Percentiles rank a stretch among this genome's conserved stretches.
These are phyloP conservation scores for Cavia porcellus DNA, from an alignment of 2,113 vertebrate genomes.

Conservation along the genomic window DNA sequence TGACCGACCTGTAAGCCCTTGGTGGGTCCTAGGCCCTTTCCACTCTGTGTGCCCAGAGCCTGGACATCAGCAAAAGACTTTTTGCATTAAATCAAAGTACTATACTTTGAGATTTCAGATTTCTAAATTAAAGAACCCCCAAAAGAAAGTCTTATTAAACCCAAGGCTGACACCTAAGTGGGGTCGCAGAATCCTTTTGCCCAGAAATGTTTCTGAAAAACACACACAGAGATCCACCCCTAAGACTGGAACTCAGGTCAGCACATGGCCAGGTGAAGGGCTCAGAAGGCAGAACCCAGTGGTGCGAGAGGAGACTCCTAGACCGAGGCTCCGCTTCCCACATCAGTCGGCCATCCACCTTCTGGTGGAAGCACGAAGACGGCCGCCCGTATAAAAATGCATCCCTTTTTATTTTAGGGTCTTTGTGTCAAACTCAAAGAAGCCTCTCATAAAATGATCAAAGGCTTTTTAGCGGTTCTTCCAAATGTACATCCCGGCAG, in stretches of 20 bases:
- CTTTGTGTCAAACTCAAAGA: conserved; percentile 80
- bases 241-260: not conserved
- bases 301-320: not conserved
- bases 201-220: not conserved
- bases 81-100: not conserved
- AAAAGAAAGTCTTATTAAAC: not conserved
- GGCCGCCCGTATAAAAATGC: conserved; percentile 52
- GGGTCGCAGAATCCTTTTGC: not conserved
- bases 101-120: not conserved
- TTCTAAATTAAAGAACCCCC: not conserved
- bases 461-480: conserved; percentile 79
- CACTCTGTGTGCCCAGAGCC: not conserved
- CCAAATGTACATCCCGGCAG: conserved; percentile 81
- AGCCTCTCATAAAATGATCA: conserved; percentile 84
- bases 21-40: not conserved
- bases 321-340: accelerated
- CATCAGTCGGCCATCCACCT: not conserved
- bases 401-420: conserved; percentile 66
- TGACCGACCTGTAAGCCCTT: not conserved
- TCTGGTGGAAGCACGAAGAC: not conserved
- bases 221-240: not conserved
- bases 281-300: accelerated
- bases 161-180: not conserved
- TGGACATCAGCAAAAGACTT: not conserved
- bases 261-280: not conserved